Conservation (phyloP, 2,797 vertebrate genomes). For the Pseudochromis fuscus region DNA sequence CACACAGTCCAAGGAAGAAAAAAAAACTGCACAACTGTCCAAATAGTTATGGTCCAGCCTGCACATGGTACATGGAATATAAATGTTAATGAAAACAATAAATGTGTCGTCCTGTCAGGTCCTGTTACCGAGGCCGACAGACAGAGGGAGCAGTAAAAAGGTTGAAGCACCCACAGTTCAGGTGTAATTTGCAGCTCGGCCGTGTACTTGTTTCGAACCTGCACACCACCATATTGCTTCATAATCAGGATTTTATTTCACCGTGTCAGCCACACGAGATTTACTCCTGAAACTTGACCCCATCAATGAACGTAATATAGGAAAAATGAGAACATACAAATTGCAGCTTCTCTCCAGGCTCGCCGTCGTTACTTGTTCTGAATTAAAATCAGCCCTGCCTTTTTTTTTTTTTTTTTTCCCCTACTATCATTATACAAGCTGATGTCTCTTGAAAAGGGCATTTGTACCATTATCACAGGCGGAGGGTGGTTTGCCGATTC, state of each 20-base stretch:
- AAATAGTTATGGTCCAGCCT: not conserved
- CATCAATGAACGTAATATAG: not conserved
- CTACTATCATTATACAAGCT: conserved; percentile 26
- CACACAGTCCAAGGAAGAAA: not conserved
- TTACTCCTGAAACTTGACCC: not conserved
- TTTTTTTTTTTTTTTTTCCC: not conserved
- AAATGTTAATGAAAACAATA: conserved; percentile 31
- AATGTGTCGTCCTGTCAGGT: conserved; percentile 20
- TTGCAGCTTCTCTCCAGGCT: not conserved
- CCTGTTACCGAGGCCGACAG: conserved; percentile 18
- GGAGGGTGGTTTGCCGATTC: conserved; percentile 2
- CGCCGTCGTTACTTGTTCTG: not conserved
- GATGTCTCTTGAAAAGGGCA: conserved; percentile 46
- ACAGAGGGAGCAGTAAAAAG: conserved; percentile 2
- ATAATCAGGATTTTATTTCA: not conserved
- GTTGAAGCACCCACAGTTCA: not conserved
- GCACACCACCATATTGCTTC: not conserved
- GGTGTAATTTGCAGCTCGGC: not conserved
- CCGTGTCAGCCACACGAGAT: not conserved
- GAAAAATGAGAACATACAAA: conserved; percentile 2
- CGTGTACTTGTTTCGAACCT: not conserved
- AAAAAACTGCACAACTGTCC: not conserved
- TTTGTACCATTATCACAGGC: conserved; percentile 37
- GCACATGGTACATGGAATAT: not conserved
- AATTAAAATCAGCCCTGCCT: conserved; percentile 19